These are phyloP conservation scores for Amblyopsis rosae DNA, from an alignment of 2,113 vertebrate species.

Conservation along the genomic window DNA sequence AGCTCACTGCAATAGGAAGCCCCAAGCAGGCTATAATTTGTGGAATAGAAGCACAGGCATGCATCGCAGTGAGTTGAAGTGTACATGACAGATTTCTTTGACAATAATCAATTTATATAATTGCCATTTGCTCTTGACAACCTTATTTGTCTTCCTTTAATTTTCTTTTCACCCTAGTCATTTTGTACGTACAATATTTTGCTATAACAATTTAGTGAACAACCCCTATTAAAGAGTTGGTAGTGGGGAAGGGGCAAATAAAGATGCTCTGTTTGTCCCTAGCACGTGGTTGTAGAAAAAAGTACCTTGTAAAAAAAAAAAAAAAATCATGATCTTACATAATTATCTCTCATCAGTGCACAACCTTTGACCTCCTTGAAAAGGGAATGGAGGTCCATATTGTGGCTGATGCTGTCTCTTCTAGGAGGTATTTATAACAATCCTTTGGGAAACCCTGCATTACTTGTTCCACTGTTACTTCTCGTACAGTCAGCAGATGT, in stretches of 20 bases:
- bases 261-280: too few relatives aligned
- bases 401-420: conserved; percentile 87
- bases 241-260: too few relatives aligned
- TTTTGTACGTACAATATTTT: too few relatives aligned
- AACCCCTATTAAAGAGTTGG: neutral
- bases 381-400: conserved; percentile 86
- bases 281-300: too few relatives aligned
- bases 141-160: too few relatives aligned
- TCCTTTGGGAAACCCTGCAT: neutral
- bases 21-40: conserved; percentile 83
- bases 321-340: neutral
- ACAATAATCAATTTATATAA: too few relatives aligned
- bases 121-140: too few relatives aligned
- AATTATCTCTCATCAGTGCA: conserved; percentile 73
- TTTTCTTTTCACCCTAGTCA: too few relatives aligned
- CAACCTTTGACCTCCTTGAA: conserved; percentile 84
- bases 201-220: neutral
- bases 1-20: conserved; percentile 73
- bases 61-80: conserved; percentile 79
- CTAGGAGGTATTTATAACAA: conserved; percentile 80
- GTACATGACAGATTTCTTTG: too few relatives aligned
- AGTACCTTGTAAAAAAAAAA: neutral
- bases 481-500: neutral
- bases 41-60: conserved; percentile 88
- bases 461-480: neutral